phyloP scores from a whole-genome alignment of 2,888 invertebrate species.

The Chaitophorus viminalis region DNA sequence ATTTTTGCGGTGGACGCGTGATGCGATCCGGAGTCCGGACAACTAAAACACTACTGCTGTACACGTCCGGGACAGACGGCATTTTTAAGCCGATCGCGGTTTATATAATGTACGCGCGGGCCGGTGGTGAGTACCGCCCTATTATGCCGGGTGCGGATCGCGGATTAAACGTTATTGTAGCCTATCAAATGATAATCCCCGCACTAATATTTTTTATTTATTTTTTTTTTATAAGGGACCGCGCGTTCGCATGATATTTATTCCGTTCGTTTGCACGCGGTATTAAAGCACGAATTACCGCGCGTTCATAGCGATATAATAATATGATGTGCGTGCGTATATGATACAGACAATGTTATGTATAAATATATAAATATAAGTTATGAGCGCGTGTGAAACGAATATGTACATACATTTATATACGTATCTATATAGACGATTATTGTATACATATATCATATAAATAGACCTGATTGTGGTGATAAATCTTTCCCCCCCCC shows the following conservation, averaged over 20 bases:
- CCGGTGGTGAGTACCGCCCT: background rate
- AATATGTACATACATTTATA: no score
- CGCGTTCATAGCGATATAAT: no score
- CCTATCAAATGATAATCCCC: slow-evolving; percentile 61
- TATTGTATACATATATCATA: no score
- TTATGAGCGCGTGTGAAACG: no score
- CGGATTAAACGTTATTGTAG: slow-evolving; percentile 50
- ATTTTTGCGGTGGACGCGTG: background rate
- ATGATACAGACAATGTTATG: no score
- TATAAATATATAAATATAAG: no score
- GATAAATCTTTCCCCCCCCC: no score
- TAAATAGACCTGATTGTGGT: no score
- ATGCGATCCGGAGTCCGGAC: slow-evolving; percentile 25
- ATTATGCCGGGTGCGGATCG: background rate
- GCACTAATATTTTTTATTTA: no score
- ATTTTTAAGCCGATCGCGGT: slow-evolving; percentile 32
- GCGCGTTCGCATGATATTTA: background rate
- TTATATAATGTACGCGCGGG: slow-evolving; percentile 3
- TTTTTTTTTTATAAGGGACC: background rate
- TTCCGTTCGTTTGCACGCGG: background rate
- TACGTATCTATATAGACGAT: no score
- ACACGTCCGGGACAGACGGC: slow-evolving; percentile 28
- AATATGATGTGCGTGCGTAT: no score
- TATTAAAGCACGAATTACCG: background rate
- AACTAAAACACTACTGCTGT: slow-evolving; percentile 52